Percentiles rank a stretch among this genome's conserved stretches.
Evolutionary conservation across 2,797 vertebrate species (phyloP).

Genomic region (Sebastes kiyomatsui): DNA sequence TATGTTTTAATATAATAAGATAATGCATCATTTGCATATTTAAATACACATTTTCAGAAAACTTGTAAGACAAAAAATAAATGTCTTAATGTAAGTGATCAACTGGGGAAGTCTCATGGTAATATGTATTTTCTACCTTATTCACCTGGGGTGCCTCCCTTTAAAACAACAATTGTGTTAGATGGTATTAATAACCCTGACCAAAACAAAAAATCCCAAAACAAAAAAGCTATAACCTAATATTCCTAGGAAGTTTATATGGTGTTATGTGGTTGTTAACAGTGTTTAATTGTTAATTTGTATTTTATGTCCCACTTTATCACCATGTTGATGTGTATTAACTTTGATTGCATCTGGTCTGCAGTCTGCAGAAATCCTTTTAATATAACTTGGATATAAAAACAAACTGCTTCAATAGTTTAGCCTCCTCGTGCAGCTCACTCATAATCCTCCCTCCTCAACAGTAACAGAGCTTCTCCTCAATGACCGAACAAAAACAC

Average conservation of each 20-base stretch:
- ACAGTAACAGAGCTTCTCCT: not conserved
- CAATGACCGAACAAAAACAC: not conserved
- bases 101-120: too few relatives aligned
- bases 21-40: not conserved
- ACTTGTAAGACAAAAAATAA: not conserved
- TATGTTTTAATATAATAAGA: too few relatives aligned
- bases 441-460: not conserved
- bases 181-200: too few relatives aligned
- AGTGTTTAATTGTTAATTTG: not conserved
- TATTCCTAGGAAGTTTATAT: not conserved
- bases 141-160: too few relatives aligned
- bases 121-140: too few relatives aligned
- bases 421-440: not conserved
- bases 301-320: not conserved
- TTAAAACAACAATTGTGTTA: too few relatives aligned
- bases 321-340: not conserved
- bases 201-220: too few relatives aligned
- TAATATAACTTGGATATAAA: not conserved
- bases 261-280: not conserved
- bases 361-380: not conserved
- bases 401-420: not conserved
- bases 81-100: fast-evolving
- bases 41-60: not conserved
- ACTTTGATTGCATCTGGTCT: not conserved
- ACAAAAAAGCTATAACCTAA: not conserved